Evolutionary conservation across 2,888 invertebrate species (phyloP).

Genomic region (Sminthurinus aureus): DNA sequence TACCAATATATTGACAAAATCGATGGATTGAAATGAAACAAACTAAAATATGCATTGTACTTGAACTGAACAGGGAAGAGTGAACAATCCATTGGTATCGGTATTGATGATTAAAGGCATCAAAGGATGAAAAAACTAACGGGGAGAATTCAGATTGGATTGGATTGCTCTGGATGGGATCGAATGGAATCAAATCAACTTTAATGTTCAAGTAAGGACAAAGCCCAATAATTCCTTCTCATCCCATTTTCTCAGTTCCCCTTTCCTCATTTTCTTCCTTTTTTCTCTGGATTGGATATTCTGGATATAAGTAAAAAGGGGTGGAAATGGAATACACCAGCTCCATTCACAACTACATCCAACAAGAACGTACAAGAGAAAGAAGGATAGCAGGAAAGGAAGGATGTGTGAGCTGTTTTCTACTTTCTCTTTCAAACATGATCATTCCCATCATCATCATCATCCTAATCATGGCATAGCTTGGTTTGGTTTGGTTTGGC

Average conservation of each 20-base stretch:
- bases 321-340: neutral
- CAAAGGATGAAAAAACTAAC: neutral
- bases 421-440: conserved; percentile 1
- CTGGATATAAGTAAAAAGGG: neutral
- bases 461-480: neutral
- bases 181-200: no score
- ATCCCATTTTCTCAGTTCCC: no score
- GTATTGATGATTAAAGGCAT: conserved; percentile 1
- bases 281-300: neutral
- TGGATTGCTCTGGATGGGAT: no score
- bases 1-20: no score
- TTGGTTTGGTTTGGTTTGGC: no score
- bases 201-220: neutral
- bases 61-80: neutral
- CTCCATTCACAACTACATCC: neutral
- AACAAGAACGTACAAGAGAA: neutral
- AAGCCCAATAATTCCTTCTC: neutral
- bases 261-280: no score
- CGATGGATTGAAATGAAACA: no score
- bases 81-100: neutral
- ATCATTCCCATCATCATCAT: neutral
- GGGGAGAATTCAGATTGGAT: neutral
- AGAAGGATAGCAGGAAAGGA: neutral
- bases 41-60: neutral
- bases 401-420: neutral